Base-by-base conservation (phyloP, 2,797 vertebrate genomes). In the Tokudaia muenninki region DNA sequence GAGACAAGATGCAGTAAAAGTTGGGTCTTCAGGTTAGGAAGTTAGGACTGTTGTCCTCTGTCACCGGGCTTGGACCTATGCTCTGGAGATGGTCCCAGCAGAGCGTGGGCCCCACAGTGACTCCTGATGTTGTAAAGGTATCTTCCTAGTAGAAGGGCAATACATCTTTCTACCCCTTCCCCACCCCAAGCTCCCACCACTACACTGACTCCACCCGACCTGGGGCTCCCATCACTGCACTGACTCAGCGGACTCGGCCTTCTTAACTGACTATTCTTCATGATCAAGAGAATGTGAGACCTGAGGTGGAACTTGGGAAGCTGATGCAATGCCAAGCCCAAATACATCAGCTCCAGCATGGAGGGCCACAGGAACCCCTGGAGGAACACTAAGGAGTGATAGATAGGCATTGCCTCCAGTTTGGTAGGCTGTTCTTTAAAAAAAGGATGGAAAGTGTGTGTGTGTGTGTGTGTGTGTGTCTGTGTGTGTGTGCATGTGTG, bases 111-210 rank as follows among this genome's bases (percentile, higher is more conserved):
- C 26, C 65, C 14, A 6, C 2, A 4, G 14, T 22, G 37, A 41
- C 47, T 57, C 47, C n/a, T 22, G 47, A 9, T 3, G 6, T 21
- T 47, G 50, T 2, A 3, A 3, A 5, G 19, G 22, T 29, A 50
- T 47, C 81, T 94, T 78, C 63, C 26, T 91, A 44, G 21, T 0
- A 44, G 82, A 67, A 44, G 70, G 19, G 50, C 37, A 52, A 34
- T 1, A 19, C 44, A 41, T 37, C 75, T 16, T 11, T 17, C 37
- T 19, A 1, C 24, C 41, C 37, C 37, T 55, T 29, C 55, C 72
- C 52, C 19, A 2, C 2, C 4, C 47, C 34, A 41, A 10, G 1
- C 22, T 1, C 5, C 13, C 22, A 12, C 37, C 14, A 14, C 1
- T 14, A 3, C 19, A 19, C 83, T 41, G 77, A 75, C 41, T 13